Evolutionary conservation across 2,113 vertebrate genomes (phyloP).

Genomic region (Motacilla alba): DNA sequence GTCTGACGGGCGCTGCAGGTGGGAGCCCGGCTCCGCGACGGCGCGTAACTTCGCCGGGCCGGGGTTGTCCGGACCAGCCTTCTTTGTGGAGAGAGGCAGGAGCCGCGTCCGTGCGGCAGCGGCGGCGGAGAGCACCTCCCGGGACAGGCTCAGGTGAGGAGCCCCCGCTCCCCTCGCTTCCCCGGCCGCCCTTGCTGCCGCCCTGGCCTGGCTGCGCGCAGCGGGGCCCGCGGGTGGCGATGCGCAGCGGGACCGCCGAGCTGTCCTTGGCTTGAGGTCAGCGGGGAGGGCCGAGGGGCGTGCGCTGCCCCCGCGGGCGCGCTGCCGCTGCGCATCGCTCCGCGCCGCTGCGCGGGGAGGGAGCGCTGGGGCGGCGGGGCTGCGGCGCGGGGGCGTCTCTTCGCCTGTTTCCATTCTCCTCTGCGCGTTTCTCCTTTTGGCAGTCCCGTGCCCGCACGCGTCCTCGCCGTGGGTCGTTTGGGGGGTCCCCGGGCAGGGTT

Average conservation of each 20-base stretch:
- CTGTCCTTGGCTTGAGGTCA: slow-evolving; percentile 78
- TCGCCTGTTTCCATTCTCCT: no score
- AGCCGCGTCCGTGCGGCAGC: background rate
- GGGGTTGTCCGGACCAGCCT: background rate
- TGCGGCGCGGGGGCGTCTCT: background rate
- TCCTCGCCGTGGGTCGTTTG: background rate
- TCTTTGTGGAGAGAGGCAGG: background rate
- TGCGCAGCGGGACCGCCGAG: background rate
- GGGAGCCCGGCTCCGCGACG: slow-evolving; percentile 33
- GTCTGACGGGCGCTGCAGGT: slow-evolving; percentile 67
- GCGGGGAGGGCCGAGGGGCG: background rate
- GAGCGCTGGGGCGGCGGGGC: background rate
- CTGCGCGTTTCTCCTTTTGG: background rate
- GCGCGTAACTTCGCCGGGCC: background rate
- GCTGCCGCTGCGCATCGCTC: background rate
- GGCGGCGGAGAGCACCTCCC: background rate
- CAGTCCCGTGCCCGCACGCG: background rate
- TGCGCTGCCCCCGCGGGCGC: background rate
- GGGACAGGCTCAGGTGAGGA: slow-evolving; percentile 63
- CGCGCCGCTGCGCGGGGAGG: background rate
- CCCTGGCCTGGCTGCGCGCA: background rate
- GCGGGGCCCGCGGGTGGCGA: background rate
- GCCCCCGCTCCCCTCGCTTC: background rate
- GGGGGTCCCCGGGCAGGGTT: background rate
- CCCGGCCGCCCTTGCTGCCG: no score